Base-by-base conservation (phyloP, 30 jellyfish, hydroid and myxozoan species). In the Euphysa ruthae region DNA sequence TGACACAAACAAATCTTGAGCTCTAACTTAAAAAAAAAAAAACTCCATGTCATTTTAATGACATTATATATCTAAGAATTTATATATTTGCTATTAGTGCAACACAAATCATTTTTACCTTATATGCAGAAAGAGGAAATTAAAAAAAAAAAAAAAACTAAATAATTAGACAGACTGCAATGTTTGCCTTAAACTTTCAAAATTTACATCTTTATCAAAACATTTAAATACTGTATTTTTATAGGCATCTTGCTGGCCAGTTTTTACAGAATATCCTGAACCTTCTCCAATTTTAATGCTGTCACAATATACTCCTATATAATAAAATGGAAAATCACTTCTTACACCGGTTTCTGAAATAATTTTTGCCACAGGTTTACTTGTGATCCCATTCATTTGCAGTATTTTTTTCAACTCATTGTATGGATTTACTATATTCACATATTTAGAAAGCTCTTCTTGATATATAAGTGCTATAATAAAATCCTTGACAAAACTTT, bases 401-500 rank as follows among this genome's bases (percentile, higher is more conserved):
- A 68, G 25, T n/a, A 68, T 68, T 15, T 52, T 68, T 30, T 14
- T 52, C 16, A 68, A 35, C 51, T 68, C 80, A 21, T 30, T n/a
- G 22, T 68, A 51, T 58, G 94, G 94, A 34, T 69, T 52, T 31
- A 52, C 49, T 16, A 88, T 46, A n/a, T 44, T 55, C 23, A 88
- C 35, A 16, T 80, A 64, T 8, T 73, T 81, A 23, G 82, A 42
- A 35, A 80, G 63, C 8, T 71, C 84, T 20, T 80, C 93, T 16
- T 70, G 81, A 68, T 79, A 84, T 26, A 74, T 51, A 31, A 27
- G 42, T 4, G 90, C 55, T 77, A 88, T 43, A 20, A 86, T 23
- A 35, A 88, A 73, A 55, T 88, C 97, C 25, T 69, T 63, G 5
- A 88, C 69, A 70, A 88, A 88, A 1, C 43, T 42, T 46, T 60